Evolutionary conservation across 1,140 invertebrate genomes (phyloP).

Genomic region (Alviniconcha marisindica): DNA sequence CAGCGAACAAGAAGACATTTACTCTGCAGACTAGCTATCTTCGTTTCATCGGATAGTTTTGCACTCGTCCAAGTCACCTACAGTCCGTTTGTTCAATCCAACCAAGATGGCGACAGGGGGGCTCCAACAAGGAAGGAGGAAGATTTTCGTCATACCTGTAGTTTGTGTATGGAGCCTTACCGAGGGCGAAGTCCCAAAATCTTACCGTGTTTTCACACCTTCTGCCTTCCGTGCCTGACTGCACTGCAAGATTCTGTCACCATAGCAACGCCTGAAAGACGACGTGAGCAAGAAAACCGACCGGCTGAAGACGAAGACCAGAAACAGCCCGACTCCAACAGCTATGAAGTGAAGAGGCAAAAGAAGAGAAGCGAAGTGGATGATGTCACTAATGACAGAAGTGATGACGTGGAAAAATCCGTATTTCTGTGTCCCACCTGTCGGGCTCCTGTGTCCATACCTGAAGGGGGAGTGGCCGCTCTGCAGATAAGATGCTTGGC

Average conservation of each 20-base stretch:
- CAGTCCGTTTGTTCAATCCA: no score
- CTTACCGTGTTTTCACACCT: constrained; percentile 30
- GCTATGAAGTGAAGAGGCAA: not conserved
- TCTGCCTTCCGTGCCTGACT: constrained; percentile 22
- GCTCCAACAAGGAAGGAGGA: no score
- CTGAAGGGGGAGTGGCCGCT: not conserved
- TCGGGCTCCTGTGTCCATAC: not conserved
- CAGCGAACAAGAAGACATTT: no score
- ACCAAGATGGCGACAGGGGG: no score
- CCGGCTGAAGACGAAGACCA: not conserved
- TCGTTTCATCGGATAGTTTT: no score
- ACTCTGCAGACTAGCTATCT: no score
- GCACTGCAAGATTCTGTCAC: not conserved
- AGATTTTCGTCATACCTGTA: not conserved
- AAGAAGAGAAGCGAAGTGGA: not conserved
- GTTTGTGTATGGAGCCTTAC: constrained; percentile 31
- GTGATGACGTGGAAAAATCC: not conserved
- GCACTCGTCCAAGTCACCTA: no score
- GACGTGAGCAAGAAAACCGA: not conserved
- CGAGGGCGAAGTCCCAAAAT: constrained; percentile 11
- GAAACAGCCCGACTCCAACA: not conserved
- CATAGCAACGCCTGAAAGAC: not conserved
- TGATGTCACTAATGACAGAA: not conserved
- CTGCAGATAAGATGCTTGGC: not conserved
- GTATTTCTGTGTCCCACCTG: constrained; percentile 6